phyloP scores from a whole-genome alignment of 2,888 invertebrate genomes.

The Galerucella calmariensis region DNA sequence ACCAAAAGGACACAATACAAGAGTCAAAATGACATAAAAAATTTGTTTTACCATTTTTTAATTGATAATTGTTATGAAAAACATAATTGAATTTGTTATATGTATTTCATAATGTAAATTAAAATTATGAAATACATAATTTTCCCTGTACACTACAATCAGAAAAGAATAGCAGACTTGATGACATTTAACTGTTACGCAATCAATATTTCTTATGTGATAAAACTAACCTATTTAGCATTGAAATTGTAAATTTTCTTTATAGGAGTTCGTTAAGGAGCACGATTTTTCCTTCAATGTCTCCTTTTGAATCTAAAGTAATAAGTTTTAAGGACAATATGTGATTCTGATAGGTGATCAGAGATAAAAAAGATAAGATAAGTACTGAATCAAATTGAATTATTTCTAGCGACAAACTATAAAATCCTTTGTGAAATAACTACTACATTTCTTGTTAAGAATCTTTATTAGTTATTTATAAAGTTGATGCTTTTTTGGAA shows the following conservation, averaged over 20 bases:
- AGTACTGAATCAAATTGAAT: constrained; percentile 30
- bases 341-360: constrained; percentile 32
- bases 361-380: constrained; percentile 36
- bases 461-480: constrained; percentile 23
- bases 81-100: no score
- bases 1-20: no score
- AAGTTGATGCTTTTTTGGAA: neutral
- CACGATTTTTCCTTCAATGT: constrained; percentile 32
- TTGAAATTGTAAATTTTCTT: constrained; percentile 26
- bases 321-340: constrained; percentile 37
- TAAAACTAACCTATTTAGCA: constrained; percentile 13
- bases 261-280: constrained; percentile 17
- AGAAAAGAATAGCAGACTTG: neutral
- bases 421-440: constrained; percentile 37
- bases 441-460: constrained; percentile 32
- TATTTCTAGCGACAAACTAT: constrained; percentile 29
- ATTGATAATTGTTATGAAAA: no score
- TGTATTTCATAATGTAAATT: no score
- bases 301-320: constrained; percentile 30
- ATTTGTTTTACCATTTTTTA: no score
- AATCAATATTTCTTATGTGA: neutral
- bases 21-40: no score
- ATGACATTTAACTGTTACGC: neutral
- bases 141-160: neutral
- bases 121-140: no score